These are phyloP conservation scores for Aphidoletes aphidimyza DNA, from an alignment of 2,888 invertebrate genomes.

Conservation along the genomic window DNA sequence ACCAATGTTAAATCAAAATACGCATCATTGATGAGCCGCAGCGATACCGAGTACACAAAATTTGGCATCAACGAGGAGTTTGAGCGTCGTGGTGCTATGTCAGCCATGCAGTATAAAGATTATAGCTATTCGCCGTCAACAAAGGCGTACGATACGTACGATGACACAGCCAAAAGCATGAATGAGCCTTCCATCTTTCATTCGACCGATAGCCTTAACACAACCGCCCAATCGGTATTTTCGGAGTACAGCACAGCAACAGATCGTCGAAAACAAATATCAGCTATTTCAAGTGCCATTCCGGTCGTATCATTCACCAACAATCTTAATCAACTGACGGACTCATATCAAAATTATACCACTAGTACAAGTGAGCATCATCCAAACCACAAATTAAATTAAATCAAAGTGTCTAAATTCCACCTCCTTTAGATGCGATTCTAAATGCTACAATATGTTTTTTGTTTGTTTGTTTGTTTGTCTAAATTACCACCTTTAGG, in stretches of 20 bases:
- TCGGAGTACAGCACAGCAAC: conserved; percentile 36
- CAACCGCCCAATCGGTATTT: conserved; percentile 52
- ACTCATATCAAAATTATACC: not conserved
- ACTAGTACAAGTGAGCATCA: not conserved
- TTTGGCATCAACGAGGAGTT: not conserved
- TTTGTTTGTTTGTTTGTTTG: not conserved
- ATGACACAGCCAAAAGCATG: conserved; percentile 12
- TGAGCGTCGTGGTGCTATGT: conserved; percentile 61
- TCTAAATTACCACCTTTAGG: not conserved
- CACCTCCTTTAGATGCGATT: too few species aligned
- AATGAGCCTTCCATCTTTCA: conserved; percentile 41
- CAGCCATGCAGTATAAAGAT: conserved; percentile 70
- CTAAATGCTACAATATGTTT: too few species aligned
- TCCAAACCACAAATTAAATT: too few species aligned
- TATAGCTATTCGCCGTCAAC: conserved; percentile 72
- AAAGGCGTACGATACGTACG: not conserved
- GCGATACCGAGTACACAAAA: conserved; percentile 54
- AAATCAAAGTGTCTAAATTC: too few species aligned
- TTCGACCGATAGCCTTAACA: conserved; percentile 47
- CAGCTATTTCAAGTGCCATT: conserved; percentile 23
- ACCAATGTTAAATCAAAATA: conserved; percentile 63
- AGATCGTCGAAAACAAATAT: conserved; percentile 44
- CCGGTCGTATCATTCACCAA: conserved; percentile 5
- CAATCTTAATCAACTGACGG: conserved; percentile 30
- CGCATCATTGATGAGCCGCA: conserved; percentile 61